Evolutionary conservation across 2,113 vertebrate species (phyloP), one percentile per base, ranked within the genome.

Genomic region (Gymnogyps californianus): DNA sequence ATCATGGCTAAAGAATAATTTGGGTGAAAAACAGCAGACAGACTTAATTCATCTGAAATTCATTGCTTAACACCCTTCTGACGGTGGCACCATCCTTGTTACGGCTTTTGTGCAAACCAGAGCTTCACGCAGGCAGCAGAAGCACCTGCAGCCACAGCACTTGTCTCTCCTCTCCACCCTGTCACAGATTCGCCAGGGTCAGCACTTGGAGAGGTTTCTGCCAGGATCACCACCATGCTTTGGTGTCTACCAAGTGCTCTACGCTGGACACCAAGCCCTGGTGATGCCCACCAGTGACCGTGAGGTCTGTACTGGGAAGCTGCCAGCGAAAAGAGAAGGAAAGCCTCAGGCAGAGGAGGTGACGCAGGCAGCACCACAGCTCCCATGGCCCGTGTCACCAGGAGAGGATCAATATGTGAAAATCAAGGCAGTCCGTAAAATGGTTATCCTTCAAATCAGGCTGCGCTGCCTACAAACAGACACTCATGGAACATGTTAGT

Each of bases 111-210:
- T 7, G 13, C 46, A 76, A 66, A 42, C 16, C 46, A 54, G 47
- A 81, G 47, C 36, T 74, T 26, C 40, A 40, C 4, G 0, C 0
- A 2, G 29, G 34, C 69, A 89, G 59, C 36, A 76, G 77, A 6
- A 29, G 44, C 13, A 9, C 17, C 14, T 19, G n/a, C 67, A 83
- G 69, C 29, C 84, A 69, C 7, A 2, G 44, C 16, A 65, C 10
- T 40, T 7, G 0, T 10, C 44, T 66, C 47, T 17, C 24, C 44
- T 72, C 52, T n/a, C 47, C 44, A 19, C 22, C 16, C 21, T 14
- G 0, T 1, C 7, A 1, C 0, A 0, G 4, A 26, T 58, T 77
- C 5, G 4, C 22, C 26, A 52, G 31, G 26, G 12, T n/a, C 31
- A 71, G 42, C 38, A 24, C 25, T 16, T 4, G 0, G n/a, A 40